phyloP scores from a whole-genome alignment of 2,113 vertebrate species.

The Zeus faber region DNA sequence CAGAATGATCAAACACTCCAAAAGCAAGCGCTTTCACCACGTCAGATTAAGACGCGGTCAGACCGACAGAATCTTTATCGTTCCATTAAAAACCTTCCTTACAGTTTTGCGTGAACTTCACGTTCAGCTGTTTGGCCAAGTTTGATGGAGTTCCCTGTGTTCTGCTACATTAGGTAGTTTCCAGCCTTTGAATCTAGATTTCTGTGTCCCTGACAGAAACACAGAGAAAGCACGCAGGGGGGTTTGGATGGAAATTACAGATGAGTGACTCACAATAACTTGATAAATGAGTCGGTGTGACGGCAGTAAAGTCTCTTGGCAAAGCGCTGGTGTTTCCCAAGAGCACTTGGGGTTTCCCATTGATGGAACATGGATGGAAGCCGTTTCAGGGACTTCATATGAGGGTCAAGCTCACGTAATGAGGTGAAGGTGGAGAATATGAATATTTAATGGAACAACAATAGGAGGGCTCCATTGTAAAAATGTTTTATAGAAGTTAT shows the following conservation, averaged over 20 bases:
- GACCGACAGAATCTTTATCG: not conserved
- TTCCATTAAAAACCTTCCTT: constrained; percentile 10
- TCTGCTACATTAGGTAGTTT: constrained; percentile 28
- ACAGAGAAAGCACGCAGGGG: not conserved
- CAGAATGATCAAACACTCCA: too few species aligned
- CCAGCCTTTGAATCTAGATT: constrained; percentile 22
- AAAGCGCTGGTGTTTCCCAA: constrained; percentile 30
- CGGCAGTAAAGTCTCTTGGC: constrained; percentile 34
- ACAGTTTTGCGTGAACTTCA: constrained; percentile 34
- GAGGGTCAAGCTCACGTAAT: too few species aligned
- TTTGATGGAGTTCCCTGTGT: constrained; percentile 25
- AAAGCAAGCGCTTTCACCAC: too few species aligned
- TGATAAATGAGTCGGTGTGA: constrained; percentile 38
- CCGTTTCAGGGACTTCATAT: constrained; percentile 38
- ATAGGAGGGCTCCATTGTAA: too few species aligned
- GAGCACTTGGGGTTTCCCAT: constrained; percentile 21
- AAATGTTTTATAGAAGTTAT: too few species aligned
- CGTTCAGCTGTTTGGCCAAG: constrained; percentile 31
- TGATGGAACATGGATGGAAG: too few species aligned
- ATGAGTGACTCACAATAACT: not conserved
- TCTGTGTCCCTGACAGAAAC: not conserved
- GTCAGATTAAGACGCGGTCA: too few species aligned
- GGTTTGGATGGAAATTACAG: constrained; percentile 17
- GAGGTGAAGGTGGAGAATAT: too few species aligned
- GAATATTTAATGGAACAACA: too few species aligned